phyloP scores from a whole-genome alignment of 2,888 invertebrate genomes.

The Stomorhina lunata region DNA sequence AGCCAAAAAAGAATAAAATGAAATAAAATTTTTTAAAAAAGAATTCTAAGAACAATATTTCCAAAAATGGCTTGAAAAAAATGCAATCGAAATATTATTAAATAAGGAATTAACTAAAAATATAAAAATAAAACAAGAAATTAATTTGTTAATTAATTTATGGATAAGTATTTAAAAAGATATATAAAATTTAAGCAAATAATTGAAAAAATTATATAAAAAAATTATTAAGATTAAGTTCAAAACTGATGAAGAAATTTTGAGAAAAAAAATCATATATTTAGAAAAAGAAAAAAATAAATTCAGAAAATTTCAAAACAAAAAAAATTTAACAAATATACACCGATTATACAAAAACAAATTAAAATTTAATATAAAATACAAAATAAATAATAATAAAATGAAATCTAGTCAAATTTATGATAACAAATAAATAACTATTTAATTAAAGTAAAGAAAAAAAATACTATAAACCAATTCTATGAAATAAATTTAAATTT shows the following conservation, averaged over 20 bases:
- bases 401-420: slow-evolving; percentile 62
- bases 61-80: slow-evolving; percentile 54
- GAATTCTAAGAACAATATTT: not conserved
- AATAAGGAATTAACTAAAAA: slow-evolving; percentile 54
- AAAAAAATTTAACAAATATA: slow-evolving; percentile 54
- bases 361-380: slow-evolving; percentile 37
- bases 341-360: slow-evolving; percentile 60
- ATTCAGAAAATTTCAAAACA: slow-evolving; percentile 1
- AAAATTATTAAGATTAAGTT: slow-evolving; percentile 36
- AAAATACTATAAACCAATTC: no score
- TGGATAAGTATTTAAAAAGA: slow-evolving; percentile 18
- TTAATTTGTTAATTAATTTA: slow-evolving; percentile 58
- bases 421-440: slow-evolving; percentile 29
- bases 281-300: slow-evolving; percentile 24
- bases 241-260: slow-evolving; percentile 19
- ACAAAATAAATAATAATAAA: slow-evolving; percentile 14
- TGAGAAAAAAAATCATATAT: slow-evolving; percentile 49
- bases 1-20: slow-evolving; percentile 48
- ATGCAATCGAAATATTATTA: slow-evolving; percentile 71
- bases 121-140: slow-evolving; percentile 35
- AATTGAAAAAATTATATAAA: slow-evolving; percentile 44
- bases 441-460: slow-evolving; percentile 38
- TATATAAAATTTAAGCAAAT: slow-evolving; percentile 20
- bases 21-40: slow-evolving; percentile 47
- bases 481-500: no score